These are phyloP conservation scores for Macrobrachium rosenbergii DNA, from an alignment of 1,140 invertebrate species.

Conservation along the genomic window DNA sequence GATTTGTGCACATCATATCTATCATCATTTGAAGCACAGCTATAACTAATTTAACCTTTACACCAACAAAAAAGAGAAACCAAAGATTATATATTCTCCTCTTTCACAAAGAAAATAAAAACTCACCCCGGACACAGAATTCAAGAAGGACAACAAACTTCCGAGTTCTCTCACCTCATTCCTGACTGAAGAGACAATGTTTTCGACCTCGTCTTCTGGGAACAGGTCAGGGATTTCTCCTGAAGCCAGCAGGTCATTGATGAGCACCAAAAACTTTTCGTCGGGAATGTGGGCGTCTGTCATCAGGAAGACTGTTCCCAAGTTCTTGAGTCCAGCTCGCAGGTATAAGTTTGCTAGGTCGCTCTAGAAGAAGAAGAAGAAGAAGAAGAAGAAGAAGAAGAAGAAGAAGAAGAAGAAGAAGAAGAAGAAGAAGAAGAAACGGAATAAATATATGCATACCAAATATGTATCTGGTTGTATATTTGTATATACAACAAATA, in stretches of 20 bases:
- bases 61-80: not conserved
- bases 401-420: slow-evolving; percentile 64
- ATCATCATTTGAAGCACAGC: slow-evolving; percentile 2
- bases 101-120: not conserved
- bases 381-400: slow-evolving; percentile 63
- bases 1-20: not conserved
- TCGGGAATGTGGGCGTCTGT: slow-evolving; percentile 96
- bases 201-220: slow-evolving; percentile 95
- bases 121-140: not conserved
- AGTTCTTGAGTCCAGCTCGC: slow-evolving; percentile 93
- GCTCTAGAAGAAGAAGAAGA: slow-evolving; percentile 72
- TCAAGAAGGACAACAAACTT: not conserved
- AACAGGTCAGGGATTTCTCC: slow-evolving; percentile 97
- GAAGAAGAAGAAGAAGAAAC: not conserved
- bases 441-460: not conserved
- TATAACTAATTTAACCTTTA: slow-evolving; percentile 7
- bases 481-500: no score
- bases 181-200: slow-evolving; percentile 89
- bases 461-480: not conserved
- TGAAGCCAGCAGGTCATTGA: slow-evolving; percentile 95
- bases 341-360: slow-evolving; percentile 89
- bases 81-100: not conserved
- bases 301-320: slow-evolving; percentile 95
- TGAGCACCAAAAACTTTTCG: slow-evolving; percentile 94
- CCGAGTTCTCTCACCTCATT: slow-evolving; percentile 80